A percentile compares a stretch with the other conserved stretches of the same genome.
phyloP scores from a whole-genome alignment of 2,113 vertebrate genomes.

The Mirounga angustirostris region DNA sequence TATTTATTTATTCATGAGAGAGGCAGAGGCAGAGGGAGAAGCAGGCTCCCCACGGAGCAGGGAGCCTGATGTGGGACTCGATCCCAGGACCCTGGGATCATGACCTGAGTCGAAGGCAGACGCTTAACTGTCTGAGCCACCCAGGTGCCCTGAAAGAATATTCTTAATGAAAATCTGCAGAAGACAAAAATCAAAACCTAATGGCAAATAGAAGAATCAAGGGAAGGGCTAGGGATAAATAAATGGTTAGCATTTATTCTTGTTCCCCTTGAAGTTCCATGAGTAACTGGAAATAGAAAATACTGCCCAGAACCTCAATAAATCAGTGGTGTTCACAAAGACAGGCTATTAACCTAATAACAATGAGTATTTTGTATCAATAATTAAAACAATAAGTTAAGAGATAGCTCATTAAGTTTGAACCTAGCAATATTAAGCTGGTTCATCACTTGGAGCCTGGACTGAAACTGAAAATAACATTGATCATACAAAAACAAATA shows the following conservation, averaged over 20 bases:
- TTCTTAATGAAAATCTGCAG: not conserved
- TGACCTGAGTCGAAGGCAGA: too few species aligned
- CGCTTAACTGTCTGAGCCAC: too few species aligned
- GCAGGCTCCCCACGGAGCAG: too few species aligned
- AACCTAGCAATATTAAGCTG: not conserved
- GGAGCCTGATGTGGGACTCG: too few species aligned
- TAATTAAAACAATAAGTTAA: slow-evolving; percentile 1
- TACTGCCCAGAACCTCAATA: not conserved
- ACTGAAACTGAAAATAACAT: not conserved
- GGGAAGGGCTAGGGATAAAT: not conserved
- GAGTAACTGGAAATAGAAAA: not conserved
- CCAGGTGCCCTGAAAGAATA: not conserved
- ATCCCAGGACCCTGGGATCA: too few species aligned
- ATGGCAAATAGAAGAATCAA: not conserved
- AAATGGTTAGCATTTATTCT: not conserved
- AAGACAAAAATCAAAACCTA: not conserved
- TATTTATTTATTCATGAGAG: too few species aligned
- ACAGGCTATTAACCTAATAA: not conserved
- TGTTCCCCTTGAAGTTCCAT: not conserved
- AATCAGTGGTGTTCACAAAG: not conserved
- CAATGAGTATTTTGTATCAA: not conserved
- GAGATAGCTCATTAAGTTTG: not conserved
- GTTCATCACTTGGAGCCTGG: not conserved
- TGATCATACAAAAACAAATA: not conserved
- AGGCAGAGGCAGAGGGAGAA: too few species aligned